These are phyloP conservation scores for Ibycter americanus DNA, from an alignment of 2,797 vertebrate species.

Conservation along the genomic window DNA sequence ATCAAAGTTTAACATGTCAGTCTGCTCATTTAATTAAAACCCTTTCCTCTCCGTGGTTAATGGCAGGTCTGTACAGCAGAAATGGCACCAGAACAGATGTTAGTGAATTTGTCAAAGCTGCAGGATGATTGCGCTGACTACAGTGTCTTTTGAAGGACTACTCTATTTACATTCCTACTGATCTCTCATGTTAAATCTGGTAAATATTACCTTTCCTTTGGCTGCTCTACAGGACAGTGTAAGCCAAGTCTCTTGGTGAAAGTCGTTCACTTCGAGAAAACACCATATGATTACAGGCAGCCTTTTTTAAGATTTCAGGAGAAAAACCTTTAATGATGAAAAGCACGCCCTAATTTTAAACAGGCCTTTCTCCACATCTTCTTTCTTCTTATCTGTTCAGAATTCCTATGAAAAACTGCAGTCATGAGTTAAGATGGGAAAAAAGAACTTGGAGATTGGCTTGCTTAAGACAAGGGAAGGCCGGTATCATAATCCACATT, in stretches of 20 bases:
- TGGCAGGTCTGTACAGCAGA: slow-evolving; percentile 45
- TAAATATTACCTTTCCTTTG: slow-evolving; percentile 13
- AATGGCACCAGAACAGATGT: slow-evolving; percentile 66
- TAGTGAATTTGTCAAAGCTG: slow-evolving; percentile 44
- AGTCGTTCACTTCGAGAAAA: background rate
- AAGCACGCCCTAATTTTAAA: background rate
- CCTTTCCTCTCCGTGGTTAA: slow-evolving; percentile 26
- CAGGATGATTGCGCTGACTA: slow-evolving; percentile 6
- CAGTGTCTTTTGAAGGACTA: background rate
- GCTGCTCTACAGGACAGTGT: background rate
- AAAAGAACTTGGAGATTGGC: rapidly evolving
- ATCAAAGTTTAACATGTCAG: slow-evolving; percentile 12
- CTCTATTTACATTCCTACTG: background rate
- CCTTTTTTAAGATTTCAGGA: background rate
- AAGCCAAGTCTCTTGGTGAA: background rate
- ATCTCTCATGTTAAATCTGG: background rate
- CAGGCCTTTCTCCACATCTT: background rate
- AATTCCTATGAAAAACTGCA: background rate
- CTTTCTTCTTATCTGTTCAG: background rate
- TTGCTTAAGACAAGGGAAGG: background rate
- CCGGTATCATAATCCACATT: background rate
- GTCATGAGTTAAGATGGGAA: background rate
- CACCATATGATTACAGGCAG: background rate
- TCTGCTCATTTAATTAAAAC: slow-evolving; percentile 66
- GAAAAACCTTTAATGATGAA: background rate